Conservation (phyloP, 2,797 vertebrate genomes). For the Onychomys leucogaster region DNA sequence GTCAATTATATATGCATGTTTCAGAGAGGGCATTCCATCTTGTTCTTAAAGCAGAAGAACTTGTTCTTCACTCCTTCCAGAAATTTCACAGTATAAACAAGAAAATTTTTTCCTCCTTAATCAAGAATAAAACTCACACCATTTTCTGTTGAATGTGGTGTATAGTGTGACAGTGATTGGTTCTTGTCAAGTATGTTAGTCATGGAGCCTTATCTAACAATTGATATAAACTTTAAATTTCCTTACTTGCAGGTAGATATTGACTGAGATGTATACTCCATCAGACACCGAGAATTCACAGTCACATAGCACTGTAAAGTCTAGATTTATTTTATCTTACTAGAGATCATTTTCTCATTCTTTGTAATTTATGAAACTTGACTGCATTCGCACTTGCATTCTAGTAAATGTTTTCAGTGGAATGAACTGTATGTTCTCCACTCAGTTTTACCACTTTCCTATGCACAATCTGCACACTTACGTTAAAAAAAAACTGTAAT, state of each 20-base stretch:
- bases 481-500: not conserved
- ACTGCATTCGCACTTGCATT: constrained; percentile 35
- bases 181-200: constrained; percentile 22
- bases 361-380: constrained; percentile 47
- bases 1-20: not conserved
- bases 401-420: constrained; percentile 42
- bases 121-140: not conserved
- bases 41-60: not conserved
- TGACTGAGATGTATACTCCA: constrained; percentile 47
- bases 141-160: constrained; percentile 44
- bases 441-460: not conserved
- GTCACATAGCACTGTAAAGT: constrained; percentile 49
- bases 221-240: constrained; percentile 66
- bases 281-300: constrained; percentile 65
- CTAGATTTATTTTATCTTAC: constrained; percentile 63
- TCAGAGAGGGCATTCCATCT: not conserved
- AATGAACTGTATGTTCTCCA: constrained; percentile 15
- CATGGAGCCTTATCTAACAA: constrained; percentile 53
- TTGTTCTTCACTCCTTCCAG: not conserved
- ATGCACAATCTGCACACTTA: not conserved
- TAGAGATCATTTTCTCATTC: constrained; percentile 73
- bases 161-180: constrained; percentile 33
- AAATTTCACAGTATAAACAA: not conserved
- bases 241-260: constrained; percentile 71
- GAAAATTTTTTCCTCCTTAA: not conserved